Percentiles rank a stretch among this genome's conserved stretches.
Conservation (phyloP, 2,888 invertebrate genomes). For the Argyra leucocephala region DNA sequence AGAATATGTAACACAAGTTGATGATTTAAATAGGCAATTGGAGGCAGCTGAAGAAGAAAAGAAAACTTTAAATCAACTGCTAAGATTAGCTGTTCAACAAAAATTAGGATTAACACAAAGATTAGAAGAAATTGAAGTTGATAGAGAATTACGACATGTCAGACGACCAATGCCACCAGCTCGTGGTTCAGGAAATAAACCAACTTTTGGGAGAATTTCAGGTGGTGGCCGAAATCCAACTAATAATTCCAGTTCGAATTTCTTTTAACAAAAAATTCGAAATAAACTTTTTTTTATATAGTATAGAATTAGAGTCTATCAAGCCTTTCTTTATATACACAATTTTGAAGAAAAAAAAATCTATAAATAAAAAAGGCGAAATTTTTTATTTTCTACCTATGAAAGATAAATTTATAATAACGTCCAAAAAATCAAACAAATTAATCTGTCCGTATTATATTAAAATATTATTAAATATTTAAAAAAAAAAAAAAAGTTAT, state of each 20-base stretch:
- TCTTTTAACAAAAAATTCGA: constrained; percentile 49
- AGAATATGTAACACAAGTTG: constrained; percentile 97
- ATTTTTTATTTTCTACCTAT: constrained; percentile 3
- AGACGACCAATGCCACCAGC: constrained; percentile 50
- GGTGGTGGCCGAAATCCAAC: constrained; percentile 48
- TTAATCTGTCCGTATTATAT: constrained; percentile 6
- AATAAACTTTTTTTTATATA: not conserved
- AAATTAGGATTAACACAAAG: constrained; percentile 92
- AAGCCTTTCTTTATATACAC: constrained; percentile 6
- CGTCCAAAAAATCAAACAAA: constrained; percentile 6
- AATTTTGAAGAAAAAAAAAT: not conserved
- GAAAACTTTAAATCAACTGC: constrained; percentile 93
- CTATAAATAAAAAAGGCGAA: constrained; percentile 1
- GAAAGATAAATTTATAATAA: constrained; percentile 3
- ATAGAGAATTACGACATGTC: constrained; percentile 58
- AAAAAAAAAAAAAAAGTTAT: not conserved
- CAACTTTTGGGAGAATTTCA: constrained; percentile 50
- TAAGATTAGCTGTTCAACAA: constrained; percentile 95
- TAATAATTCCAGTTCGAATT: constrained; percentile 43
- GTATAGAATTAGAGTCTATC: not conserved
- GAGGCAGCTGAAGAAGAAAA: constrained; percentile 94
- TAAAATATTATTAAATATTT: too few species aligned
- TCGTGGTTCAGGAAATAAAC: constrained; percentile 48
- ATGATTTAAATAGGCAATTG: constrained; percentile 86
- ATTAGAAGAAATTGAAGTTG: constrained; percentile 92